Conservation (phyloP, 1,140 invertebrate genomes). For the Mycetomoellerius zeteki region DNA sequence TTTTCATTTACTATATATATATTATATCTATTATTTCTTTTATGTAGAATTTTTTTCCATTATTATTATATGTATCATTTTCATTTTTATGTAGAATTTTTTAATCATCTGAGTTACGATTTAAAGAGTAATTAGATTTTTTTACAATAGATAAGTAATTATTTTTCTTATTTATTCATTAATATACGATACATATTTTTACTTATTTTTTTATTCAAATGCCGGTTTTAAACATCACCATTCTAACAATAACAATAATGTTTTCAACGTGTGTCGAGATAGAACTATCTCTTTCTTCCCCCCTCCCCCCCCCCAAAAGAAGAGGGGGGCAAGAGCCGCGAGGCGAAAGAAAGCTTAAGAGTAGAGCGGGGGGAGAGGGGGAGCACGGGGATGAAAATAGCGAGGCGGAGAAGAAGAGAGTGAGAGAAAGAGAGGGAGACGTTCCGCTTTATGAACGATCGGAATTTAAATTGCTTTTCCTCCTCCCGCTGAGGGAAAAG, state of each 20-base stretch:
- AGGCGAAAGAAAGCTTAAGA: slow-evolving; percentile 60
- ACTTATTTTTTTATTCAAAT: background rate
- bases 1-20: background rate
- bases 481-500: slow-evolving; percentile 45
- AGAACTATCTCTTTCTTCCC: background rate
- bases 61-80: background rate
- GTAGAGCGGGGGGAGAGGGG: background rate
- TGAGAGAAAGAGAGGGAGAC: slow-evolving; percentile 67
- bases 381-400: background rate
- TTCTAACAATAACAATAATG: background rate
- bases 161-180: background rate
- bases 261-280: slow-evolving; percentile 14
- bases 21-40: background rate
- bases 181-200: background rate
- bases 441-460: slow-evolving; percentile 82
- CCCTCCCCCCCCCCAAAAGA: background rate
- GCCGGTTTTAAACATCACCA: background rate
- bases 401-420: background rate
- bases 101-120: background rate
- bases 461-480: slow-evolving; percentile 83
- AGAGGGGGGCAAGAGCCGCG: slow-evolving; percentile 12
- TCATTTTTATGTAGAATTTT: background rate
- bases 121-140: background rate
- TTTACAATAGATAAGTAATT: background rate
- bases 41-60: background rate